Percentiles rank a stretch among this genome's conserved stretches.
These are phyloP conservation scores for Batillaria attramentaria DNA, from an alignment of 1,140 invertebrate species.

Conservation along the genomic window DNA sequence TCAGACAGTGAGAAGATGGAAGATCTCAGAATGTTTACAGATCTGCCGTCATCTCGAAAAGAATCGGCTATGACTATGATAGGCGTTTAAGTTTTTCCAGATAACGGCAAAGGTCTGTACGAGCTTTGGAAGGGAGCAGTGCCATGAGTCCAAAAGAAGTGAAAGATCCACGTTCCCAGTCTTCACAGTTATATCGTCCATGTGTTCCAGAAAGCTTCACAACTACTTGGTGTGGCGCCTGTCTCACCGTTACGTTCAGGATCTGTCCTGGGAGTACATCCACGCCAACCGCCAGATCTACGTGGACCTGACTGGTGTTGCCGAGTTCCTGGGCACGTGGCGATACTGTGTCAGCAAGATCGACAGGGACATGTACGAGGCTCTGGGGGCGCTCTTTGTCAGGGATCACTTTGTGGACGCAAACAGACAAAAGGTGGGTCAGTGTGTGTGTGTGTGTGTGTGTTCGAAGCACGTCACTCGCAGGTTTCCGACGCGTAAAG, in stretches of 20 bases:
- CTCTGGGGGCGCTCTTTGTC: slow-evolving; percentile 74
- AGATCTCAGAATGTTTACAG: too few species aligned
- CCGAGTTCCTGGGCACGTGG: slow-evolving; percentile 73
- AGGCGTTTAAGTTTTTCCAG: too few species aligned
- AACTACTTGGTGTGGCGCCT: slow-evolving; percentile 79
- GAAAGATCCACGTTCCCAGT: not conserved
- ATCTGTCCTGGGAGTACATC: slow-evolving; percentile 75
- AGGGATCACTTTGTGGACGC: slow-evolving; percentile 59
- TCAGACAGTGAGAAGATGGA: too few species aligned
- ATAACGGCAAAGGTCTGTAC: too few species aligned
- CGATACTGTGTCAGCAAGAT: slow-evolving; percentile 75
- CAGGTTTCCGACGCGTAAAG: too few species aligned
- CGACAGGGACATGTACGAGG: slow-evolving; percentile 74
- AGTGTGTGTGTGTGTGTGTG: not conserved
- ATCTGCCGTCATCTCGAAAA: too few species aligned
- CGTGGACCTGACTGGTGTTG: slow-evolving; percentile 73
- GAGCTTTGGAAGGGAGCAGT: too few species aligned
- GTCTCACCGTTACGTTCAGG: slow-evolving; percentile 75
- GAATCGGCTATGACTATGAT: too few species aligned
- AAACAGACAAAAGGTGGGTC: not conserved
- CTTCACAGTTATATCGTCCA: not conserved
- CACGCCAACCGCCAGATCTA: slow-evolving; percentile 74
- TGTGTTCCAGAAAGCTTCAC: slow-evolving; percentile 73
- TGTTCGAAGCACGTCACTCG: too few species aligned
- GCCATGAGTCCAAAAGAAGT: too few species aligned